Evolutionary conservation across 2,113 vertebrate genomes (phyloP).

Genomic region (Sinocyclocheilus rhinocerous): DNA sequence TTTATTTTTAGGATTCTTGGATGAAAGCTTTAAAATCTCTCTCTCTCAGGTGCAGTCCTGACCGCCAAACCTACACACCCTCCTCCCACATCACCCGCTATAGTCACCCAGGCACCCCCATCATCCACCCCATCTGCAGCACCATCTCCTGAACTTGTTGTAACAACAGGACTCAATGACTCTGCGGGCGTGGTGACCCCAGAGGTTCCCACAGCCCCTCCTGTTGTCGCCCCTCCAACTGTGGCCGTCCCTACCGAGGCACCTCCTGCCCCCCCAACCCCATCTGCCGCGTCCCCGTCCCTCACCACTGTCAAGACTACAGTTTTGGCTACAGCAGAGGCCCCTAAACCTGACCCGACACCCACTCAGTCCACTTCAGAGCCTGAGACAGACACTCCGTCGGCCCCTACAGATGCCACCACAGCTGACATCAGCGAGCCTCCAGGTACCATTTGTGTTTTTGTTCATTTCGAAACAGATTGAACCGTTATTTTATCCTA

Average conservation of each 20-base stretch:
- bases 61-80: slow-evolving; percentile 58
- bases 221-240: background rate
- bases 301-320: slow-evolving; percentile 7
- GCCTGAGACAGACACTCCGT: background rate
- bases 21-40: background rate
- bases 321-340: background rate
- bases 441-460: slow-evolving; percentile 66
- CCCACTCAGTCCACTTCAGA: slow-evolving; percentile 45
- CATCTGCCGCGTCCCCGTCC: slow-evolving; percentile 7
- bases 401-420: slow-evolving; percentile 42
- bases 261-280: background rate
- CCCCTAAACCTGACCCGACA: slow-evolving; percentile 16
- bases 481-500: too few species aligned
- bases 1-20: background rate
- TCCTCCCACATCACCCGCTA: slow-evolving; percentile 36
- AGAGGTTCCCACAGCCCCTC: background rate
- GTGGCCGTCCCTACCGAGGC: background rate
- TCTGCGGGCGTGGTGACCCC: background rate
- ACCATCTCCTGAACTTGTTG: background rate
- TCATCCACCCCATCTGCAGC: slow-evolving; percentile 30
- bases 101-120: slow-evolving; percentile 4
- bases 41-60: slow-evolving; percentile 53
- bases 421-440: slow-evolving; percentile 68
- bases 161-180: slow-evolving; percentile 17
- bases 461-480: background rate